phyloP scores from a whole-genome alignment of 2,797 vertebrate species.

The Psittacula derbiana region DNA sequence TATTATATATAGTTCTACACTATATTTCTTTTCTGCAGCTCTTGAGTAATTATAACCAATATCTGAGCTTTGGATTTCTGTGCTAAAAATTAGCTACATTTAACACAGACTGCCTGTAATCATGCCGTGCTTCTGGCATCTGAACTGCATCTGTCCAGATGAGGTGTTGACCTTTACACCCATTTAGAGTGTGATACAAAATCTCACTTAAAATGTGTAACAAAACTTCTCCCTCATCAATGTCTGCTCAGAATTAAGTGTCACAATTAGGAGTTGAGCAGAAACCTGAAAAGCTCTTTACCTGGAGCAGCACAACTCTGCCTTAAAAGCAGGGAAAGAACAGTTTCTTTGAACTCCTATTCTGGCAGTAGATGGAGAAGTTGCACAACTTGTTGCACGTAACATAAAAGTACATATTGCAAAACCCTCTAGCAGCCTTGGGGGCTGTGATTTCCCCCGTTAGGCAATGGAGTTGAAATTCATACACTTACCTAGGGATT shows the following conservation, averaged over 20 bases:
- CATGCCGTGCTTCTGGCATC: background rate
- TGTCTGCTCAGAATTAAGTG: background rate
- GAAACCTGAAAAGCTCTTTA: background rate
- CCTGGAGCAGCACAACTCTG: background rate
- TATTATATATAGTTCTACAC: background rate
- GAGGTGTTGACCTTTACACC: no score
- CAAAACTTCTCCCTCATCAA: rapidly evolving
- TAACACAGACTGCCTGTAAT: background rate
- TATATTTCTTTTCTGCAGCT: background rate
- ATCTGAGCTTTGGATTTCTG: background rate
- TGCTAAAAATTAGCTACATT: background rate
- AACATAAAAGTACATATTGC: background rate
- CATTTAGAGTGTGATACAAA: background rate
- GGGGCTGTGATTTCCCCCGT: background rate
- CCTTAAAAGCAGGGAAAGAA: background rate
- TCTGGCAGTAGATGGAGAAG: background rate
- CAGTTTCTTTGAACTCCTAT: background rate
- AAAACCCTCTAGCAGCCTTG: background rate
- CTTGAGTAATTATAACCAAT: background rate
- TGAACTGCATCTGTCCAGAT: background rate
- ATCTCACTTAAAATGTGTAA: background rate
- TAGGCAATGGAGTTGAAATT: background rate
- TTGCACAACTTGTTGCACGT: background rate
- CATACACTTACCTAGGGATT: rapidly evolving
- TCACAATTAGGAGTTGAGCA: rapidly evolving